These are phyloP conservation scores for Onthophagus taurus DNA, from an alignment of 1,140 invertebrate species.

Conservation along the genomic window DNA sequence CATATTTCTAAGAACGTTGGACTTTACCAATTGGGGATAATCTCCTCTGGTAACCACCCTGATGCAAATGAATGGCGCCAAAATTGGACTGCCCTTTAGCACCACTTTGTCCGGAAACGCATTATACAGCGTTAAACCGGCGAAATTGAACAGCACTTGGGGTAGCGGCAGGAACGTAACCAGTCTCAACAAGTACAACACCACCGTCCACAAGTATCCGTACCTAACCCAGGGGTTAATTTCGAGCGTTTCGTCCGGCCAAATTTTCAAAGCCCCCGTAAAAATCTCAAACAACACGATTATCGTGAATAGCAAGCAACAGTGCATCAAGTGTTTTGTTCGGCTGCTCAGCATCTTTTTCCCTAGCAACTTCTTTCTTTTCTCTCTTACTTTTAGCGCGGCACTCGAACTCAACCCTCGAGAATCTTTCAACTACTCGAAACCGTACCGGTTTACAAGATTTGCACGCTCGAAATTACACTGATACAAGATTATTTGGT, in stretches of 20 bases:
- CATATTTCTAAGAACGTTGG: slow-evolving; percentile 84
- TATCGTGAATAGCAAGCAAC: slow-evolving; percentile 60
- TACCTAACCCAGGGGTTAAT: slow-evolving; percentile 75
- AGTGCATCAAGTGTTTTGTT: slow-evolving; percentile 69
- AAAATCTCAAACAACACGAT: slow-evolving; percentile 70
- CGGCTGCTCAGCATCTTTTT: slow-evolving; percentile 49
- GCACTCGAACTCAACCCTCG: not conserved
- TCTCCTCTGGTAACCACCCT: slow-evolving; percentile 92
- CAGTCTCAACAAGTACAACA: slow-evolving; percentile 71
- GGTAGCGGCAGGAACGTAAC: slow-evolving; percentile 81
- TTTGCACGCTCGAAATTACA: not conserved
- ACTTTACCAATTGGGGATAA: slow-evolving; percentile 83
- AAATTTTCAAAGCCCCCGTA: slow-evolving; percentile 66
- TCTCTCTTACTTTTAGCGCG: too few species aligned
- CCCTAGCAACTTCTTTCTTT: too few species aligned
- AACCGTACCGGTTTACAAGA: too few species aligned
- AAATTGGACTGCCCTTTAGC: slow-evolving; percentile 77
- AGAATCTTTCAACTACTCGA: not conserved
- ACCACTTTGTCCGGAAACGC: slow-evolving; percentile 89
- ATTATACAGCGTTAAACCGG: slow-evolving; percentile 86
- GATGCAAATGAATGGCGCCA: slow-evolving; percentile 93
- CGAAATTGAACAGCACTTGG: slow-evolving; percentile 86
- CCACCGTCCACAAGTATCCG: slow-evolving; percentile 59
- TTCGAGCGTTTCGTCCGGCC: slow-evolving; percentile 46
- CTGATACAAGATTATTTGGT: too few species aligned